Conservation (phyloP, 2,113 vertebrate genomes). For the Lagenorhynchus albirostris region DNA sequence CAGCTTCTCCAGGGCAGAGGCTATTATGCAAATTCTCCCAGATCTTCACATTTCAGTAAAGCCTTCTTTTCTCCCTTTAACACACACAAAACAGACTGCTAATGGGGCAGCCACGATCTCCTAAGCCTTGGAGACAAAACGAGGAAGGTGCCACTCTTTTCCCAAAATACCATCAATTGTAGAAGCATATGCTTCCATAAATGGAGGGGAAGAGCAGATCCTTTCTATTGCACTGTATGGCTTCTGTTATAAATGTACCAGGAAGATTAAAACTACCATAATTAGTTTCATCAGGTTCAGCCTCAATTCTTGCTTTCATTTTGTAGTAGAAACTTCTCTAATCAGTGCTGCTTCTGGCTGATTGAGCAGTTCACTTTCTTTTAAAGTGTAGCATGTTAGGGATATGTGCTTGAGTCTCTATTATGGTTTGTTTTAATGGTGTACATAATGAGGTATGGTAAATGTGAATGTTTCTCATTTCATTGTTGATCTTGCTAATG, state of each 20-base stretch:
- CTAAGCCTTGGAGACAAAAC: slow-evolving; percentile 4
- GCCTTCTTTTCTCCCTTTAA: background rate
- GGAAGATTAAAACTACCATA: background rate
- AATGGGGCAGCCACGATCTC: slow-evolving; percentile 33
- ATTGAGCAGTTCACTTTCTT: background rate
- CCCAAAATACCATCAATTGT: background rate
- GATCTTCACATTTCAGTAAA: slow-evolving; percentile 54
- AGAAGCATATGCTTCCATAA: background rate
- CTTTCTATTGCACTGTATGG: background rate
- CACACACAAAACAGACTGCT: background rate
- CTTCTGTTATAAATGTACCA: background rate
- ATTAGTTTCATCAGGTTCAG: background rate
- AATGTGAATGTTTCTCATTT: slow-evolving; percentile 34
- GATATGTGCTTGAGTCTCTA: background rate
- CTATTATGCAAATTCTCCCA: slow-evolving; percentile 56
- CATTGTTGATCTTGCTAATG: slow-evolving; percentile 39
- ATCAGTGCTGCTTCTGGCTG: background rate
- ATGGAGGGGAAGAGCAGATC: background rate
- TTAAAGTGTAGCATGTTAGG: background rate
- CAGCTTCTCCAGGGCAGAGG: slow-evolving; percentile 56
- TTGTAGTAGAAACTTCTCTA: slow-evolving; percentile 15
- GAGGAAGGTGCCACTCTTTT: background rate
- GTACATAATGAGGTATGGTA: background rate
- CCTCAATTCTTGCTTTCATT: background rate
- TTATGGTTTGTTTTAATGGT: background rate